Conservation (phyloP, 2,113 vertebrate genomes). For the Phalacrocorax brasilianus region DNA sequence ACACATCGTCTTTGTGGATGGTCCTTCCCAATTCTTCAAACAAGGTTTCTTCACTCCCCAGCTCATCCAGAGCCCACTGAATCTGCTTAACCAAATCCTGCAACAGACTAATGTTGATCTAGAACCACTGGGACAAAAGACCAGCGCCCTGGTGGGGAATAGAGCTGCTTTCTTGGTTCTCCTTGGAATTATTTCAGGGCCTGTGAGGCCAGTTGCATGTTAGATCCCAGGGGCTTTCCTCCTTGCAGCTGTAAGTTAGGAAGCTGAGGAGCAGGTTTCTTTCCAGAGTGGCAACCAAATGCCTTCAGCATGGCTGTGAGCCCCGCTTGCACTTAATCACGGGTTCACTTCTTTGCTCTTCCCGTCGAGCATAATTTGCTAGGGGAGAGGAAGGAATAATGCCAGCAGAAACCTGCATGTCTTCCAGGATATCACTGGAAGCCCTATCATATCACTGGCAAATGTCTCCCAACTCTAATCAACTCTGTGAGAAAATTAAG, state of each 20-base stretch:
- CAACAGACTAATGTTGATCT: not conserved
- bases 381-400: not conserved
- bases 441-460: not conserved
- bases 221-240: not conserved
- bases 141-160: rapidly evolving
- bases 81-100: not conserved
- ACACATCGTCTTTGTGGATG: not conserved
- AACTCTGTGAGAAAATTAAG: slow-evolving; percentile 6
- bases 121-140: rapidly evolving
- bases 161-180: not conserved
- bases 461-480: not conserved
- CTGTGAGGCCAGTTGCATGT: not conserved
- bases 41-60: not conserved
- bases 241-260: not conserved
- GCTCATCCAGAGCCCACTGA: not conserved
- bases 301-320: not conserved
- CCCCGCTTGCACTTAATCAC: not conserved
- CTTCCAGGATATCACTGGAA: not conserved
- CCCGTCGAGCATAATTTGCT: not conserved
- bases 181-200: not conserved
- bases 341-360: not conserved
- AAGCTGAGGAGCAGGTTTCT: not conserved
- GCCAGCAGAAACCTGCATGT: not conserved
- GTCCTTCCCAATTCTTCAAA: not conserved
- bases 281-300: not conserved